Base-by-base conservation (phyloP, 2,797 vertebrate species). In the Diceros bicornis region DNA sequence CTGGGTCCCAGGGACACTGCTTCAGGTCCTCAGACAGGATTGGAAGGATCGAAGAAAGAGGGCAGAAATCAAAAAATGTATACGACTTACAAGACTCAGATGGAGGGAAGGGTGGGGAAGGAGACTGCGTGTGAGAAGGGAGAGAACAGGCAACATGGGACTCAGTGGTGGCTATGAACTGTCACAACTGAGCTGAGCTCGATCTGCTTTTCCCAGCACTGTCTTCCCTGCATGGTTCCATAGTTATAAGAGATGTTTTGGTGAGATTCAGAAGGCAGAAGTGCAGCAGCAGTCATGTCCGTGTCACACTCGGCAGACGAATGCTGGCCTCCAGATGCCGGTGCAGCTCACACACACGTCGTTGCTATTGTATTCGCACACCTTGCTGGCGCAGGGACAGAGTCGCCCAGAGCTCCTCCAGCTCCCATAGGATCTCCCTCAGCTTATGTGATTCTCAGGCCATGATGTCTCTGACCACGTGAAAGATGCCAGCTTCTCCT, bases 321-420 rank as follows among this genome's bases (percentile, higher is more conserved):
- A 3, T 7, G 10, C 72, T 10, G 23, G 83, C 52, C 32, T 47
- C 57, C 23, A 16, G 34, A 34, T 4, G 0, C 2, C 3, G 44
- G 20, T 2, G 2, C 32, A 50, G 52, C 7, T 23, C 18, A 3
- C 2, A 1, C 2, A 4, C 2, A 5, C 1, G 1, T 0, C 18
- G 50, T 57, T 3, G 0, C 74, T 16, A 1, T 47, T 21, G 29
- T 34, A 13, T 71, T n/a, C 3, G 7, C 17, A 14, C 74, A 71
- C 29, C 21, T 8, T 2, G 81, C 25, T 47, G 20, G 16, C 4
- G 5, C 17, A 29, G 59, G 71, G n/a, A 74, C 21, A n/a, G 2
- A 14, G 11, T 2, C 0, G 0, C 21, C 18, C 34, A 68, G 18
- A 66, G n/a, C 29, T 37, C 25, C 44, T 32, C 23, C 55, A 23